Conservation (phyloP, 2,113 vertebrate species). For the Noturus placidus region DNA sequence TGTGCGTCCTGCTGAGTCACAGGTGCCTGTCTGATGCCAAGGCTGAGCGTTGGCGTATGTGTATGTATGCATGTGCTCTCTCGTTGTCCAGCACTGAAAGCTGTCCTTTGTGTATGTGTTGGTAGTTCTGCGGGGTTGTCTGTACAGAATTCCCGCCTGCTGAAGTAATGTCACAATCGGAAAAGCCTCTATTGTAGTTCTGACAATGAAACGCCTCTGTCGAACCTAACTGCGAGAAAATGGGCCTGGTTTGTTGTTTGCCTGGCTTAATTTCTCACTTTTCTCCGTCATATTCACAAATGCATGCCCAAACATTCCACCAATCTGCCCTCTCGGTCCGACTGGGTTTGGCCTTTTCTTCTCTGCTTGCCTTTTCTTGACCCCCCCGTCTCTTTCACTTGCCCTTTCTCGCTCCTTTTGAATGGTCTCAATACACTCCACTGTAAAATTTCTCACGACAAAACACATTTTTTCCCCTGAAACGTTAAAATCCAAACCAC, state of each 20-base stretch:
- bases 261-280: slow-evolving; percentile 74
- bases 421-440: slow-evolving; percentile 34
- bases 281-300: slow-evolving; percentile 75
- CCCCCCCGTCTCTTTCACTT: slow-evolving; percentile 47
- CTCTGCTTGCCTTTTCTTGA: slow-evolving; percentile 30
- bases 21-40: slow-evolving; percentile 65
- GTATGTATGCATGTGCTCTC: slow-evolving; percentile 66
- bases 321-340: slow-evolving; percentile 70
- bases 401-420: slow-evolving; percentile 40
- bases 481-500: background rate
- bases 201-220: slow-evolving; percentile 81
- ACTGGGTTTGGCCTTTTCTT: slow-evolving; percentile 62
- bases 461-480: slow-evolving; percentile 49
- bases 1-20: slow-evolving; percentile 59
- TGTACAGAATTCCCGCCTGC: slow-evolving; percentile 78
- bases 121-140: slow-evolving; percentile 72
- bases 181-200: slow-evolving; percentile 81
- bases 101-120: slow-evolving; percentile 71
- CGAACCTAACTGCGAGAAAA: slow-evolving; percentile 73
- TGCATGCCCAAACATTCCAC: slow-evolving; percentile 75
- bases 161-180: slow-evolving; percentile 82
- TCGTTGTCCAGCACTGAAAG: slow-evolving; percentile 72
- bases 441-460: slow-evolving; percentile 37
- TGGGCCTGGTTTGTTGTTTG: slow-evolving; percentile 76
- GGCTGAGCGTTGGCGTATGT: slow-evolving; percentile 57